These are phyloP conservation scores for Orgyia antiqua DNA, from an alignment of 2,888 invertebrate species.

Conservation along the genomic window DNA sequence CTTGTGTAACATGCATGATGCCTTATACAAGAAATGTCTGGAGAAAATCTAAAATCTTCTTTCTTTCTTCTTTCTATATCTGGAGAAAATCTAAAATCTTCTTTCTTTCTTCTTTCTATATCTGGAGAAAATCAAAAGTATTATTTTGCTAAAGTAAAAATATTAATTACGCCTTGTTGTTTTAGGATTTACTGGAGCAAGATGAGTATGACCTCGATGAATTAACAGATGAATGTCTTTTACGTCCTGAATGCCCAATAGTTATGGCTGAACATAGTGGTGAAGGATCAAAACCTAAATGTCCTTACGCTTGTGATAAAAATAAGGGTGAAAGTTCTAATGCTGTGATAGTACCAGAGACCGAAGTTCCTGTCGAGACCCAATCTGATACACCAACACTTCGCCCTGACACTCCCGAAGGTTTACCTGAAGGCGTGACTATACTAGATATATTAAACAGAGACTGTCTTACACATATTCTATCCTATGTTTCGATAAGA, in stretches of 20 bases:
- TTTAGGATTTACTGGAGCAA: constrained; percentile 1
- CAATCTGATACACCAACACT: constrained; percentile 6
- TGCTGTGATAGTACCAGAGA: neutral
- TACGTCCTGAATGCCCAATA: neutral
- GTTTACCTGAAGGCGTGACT: constrained; percentile 14
- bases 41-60: no score
- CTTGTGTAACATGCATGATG: no score
- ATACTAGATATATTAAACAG: constrained; percentile 73
- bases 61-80: no score
- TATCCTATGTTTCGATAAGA: constrained; percentile 67
- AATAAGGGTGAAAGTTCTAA: neutral
- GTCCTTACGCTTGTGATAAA: neutral
- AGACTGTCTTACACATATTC: constrained; percentile 75
- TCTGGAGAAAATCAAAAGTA: no score
- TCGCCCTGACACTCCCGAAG: neutral
- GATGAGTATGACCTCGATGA: neutral
- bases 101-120: no score
- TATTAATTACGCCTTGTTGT: neutral
- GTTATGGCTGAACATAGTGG: neutral
- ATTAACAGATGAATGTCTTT: neutral
- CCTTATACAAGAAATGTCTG: no score
- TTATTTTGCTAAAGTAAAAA: no score
- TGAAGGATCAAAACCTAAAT: neutral
- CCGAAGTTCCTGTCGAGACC: neutral
- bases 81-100: no score